These are phyloP conservation scores for Petrocephalus zakoni DNA, from an alignment of 2,113 vertebrate species.

Conservation along the genomic window DNA sequence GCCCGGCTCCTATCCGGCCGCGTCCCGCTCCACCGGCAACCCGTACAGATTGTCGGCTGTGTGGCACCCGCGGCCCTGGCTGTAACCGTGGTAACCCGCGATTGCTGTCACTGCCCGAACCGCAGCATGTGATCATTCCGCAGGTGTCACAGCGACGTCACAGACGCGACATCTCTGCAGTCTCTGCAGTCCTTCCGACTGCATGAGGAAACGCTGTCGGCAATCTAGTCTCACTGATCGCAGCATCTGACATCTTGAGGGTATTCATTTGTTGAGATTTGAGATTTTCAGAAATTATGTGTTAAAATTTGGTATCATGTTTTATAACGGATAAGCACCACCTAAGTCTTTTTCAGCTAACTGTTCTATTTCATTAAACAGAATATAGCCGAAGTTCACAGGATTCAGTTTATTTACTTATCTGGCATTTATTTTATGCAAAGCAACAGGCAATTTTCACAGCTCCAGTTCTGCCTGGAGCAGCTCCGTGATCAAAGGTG, in stretches of 20 bases:
- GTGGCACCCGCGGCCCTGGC: slow-evolving; percentile 42
- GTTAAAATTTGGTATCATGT: background rate
- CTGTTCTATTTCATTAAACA: background rate
- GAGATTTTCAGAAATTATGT: background rate
- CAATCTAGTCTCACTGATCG: background rate
- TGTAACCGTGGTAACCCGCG: slow-evolving; percentile 35
- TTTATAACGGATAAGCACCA: background rate
- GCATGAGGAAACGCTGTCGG: background rate
- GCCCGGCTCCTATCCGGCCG: background rate
- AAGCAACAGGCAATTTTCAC: background rate
- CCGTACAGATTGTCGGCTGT: slow-evolving; percentile 35
- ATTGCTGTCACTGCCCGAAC: background rate
- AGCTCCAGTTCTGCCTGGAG: background rate
- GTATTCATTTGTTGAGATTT: background rate
- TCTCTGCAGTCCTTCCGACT: background rate
- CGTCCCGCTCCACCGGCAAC: slow-evolving; percentile 8
- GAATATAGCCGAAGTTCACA: background rate
- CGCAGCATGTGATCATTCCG: background rate
- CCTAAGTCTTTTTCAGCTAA: background rate
- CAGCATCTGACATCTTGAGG: background rate
- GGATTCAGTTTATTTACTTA: background rate
- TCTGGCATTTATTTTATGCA: background rate
- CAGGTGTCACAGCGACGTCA: background rate
- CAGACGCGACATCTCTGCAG: background rate
- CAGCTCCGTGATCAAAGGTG: background rate